Base-by-base conservation (phyloP, 2,113 vertebrate genomes). In the Cyphomyrus discorhynchus region DNA sequence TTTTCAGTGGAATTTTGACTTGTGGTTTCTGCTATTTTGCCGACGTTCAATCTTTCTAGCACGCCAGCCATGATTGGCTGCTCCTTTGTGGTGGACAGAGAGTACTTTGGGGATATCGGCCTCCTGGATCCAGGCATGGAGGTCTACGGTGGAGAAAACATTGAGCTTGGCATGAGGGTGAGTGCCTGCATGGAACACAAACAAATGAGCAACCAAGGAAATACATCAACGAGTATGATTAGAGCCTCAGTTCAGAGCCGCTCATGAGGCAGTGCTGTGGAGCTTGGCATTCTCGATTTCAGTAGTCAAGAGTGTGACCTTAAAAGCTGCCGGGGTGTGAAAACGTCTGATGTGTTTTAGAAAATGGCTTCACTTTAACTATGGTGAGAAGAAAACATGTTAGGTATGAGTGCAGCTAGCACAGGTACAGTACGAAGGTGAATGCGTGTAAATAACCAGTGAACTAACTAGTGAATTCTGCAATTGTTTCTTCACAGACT, bases 1-100 rank as follows among this genome's bases (percentile, higher is more conserved):
- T 84, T 84, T 42, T 24, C 1, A 46, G 45, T 47, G 24, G 6
- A n/a, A 47, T 83, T 46, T 27, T 80, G 31, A 45, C 3, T 46
- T 21, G 53, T 88, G 42, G 7, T 39, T 31, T 46, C 10, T 46
- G 21, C 82, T 86, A 17, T 49, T 85, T 85, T n/a, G 17, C 13
- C 11, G 1, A 31, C 27, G 15, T 86, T 53, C 47, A 17, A 88
- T 45, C 49, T 62, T 66, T 46, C 39, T 94, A 99, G 98, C 95
- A 99, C 98, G 39, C 98, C 98, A 0, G 98, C 98, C 39, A 99
- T 99, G 98, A 99, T 99, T 0, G 98, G 98, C 90, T 99, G 98
- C 93, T 99, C 98, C 0, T 99, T 99, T 46, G 97, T 99, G 92
- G 98, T 99, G 83, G 97, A 99, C 93, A 94, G 98, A 62, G 97